Evolutionary conservation across 2,888 invertebrate species (phyloP).

Genomic region (Stictocephala bisonia): DNA sequence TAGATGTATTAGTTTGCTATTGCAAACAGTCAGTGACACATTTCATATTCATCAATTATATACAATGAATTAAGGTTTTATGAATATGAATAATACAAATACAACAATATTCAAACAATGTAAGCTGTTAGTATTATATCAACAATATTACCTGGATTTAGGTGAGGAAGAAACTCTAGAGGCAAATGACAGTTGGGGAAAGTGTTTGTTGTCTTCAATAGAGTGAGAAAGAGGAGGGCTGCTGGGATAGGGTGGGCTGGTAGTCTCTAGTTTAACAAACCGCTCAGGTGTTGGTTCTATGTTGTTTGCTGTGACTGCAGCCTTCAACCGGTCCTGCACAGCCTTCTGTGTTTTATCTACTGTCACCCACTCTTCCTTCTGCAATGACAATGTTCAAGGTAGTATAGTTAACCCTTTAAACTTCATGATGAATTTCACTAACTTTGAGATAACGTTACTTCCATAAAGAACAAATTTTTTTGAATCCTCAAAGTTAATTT

Average conservation of each 20-base stretch:
- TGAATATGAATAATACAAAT: too few species aligned
- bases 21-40: too few species aligned
- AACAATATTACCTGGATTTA: constrained; percentile 10
- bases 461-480: too few species aligned
- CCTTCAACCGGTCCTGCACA: constrained; percentile 51
- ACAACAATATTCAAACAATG: too few species aligned
- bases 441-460: too few species aligned
- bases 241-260: background rate
- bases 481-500: too few species aligned
- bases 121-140: too few species aligned
- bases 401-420: too few species aligned
- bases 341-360: constrained; percentile 49
- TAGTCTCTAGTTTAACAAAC: background rate
- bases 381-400: background rate
- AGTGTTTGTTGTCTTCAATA: background rate
- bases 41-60: too few species aligned
- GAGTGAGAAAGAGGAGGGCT: background rate
- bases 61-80: too few species aligned
- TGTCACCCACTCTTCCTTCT: constrained; percentile 21
- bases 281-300: constrained; percentile 15
- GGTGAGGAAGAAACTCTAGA: background rate
- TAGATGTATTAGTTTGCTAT: too few species aligned
- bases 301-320: background rate
- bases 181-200: background rate
- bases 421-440: too few species aligned